These are phyloP conservation scores for Nemopilema nomurai DNA, from an alignment of 30 jellyfish, hydroid and myxozoan species.

Conservation along the genomic window DNA sequence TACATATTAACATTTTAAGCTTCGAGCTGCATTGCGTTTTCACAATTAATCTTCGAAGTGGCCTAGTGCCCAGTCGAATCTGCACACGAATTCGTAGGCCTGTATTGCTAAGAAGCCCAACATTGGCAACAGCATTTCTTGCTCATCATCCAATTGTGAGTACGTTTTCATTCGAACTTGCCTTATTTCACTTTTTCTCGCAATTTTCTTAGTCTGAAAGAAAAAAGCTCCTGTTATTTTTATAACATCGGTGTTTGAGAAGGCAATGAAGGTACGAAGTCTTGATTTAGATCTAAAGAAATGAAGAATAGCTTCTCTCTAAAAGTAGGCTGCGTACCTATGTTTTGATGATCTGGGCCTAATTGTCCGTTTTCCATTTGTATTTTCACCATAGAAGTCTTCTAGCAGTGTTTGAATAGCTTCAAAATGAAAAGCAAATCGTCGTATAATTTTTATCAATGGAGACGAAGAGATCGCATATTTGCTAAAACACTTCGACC, in stretches of 20 bases:
- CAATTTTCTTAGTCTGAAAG: neutral
- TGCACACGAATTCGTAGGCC: too few species aligned
- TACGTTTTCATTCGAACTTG: neutral
- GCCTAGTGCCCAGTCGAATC: too few species aligned
- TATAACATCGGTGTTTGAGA: neutral
- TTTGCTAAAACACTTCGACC: too few species aligned
- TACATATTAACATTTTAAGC: too few species aligned
- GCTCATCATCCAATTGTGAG: neutral
- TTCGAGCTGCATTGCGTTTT: too few species aligned
- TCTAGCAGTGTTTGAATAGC: slow-evolving; percentile 94
- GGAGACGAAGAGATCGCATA: too few species aligned
- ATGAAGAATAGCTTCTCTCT: too few species aligned
- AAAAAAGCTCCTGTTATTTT: too few species aligned
- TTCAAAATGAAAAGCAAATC: slow-evolving; percentile 13
- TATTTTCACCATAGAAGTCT: slow-evolving; percentile 84
- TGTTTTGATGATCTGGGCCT: neutral
- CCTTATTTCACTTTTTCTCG: neutral
- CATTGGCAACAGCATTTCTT: too few species aligned
- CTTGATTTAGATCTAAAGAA: neutral
- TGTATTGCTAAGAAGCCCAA: too few species aligned
- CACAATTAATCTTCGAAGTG: too few species aligned
- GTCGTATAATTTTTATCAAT: too few species aligned
- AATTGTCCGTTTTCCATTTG: slow-evolving; percentile 41
- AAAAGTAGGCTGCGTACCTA: neutral
- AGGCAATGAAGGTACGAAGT: neutral